Conservation (phyloP, 2,797 vertebrate genomes). For the Lacerta agilis region DNA sequence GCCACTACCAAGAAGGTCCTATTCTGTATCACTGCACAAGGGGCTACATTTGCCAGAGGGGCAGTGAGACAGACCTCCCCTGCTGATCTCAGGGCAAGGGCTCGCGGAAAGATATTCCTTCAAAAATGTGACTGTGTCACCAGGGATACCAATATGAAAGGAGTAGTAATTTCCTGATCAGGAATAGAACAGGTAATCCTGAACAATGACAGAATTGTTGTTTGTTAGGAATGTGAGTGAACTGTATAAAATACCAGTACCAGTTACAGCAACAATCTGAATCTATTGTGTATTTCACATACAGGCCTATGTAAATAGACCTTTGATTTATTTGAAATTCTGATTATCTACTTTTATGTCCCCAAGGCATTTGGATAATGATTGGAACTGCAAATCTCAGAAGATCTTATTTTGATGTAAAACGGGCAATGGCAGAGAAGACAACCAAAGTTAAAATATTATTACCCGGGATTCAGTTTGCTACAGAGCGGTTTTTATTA, state of each 20-base stretch:
- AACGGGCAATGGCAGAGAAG: conserved; percentile 7
- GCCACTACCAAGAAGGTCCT: too few relatives aligned
- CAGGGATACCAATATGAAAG: neutral
- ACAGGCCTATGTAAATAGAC: conserved; percentile 5
- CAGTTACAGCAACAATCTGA: neutral
- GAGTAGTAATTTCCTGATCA: neutral
- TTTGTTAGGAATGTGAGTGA: neutral
- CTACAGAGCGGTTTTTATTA: neutral
- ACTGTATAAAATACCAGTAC: neutral
- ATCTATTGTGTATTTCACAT: neutral
- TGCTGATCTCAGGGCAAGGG: too few relatives aligned
- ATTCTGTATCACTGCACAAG: too few relatives aligned
- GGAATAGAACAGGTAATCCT: neutral
- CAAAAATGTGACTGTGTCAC: neutral
- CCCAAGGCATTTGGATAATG: conserved; percentile 8
- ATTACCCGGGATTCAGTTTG: neutral
- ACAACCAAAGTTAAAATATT: neutral
- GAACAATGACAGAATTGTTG: neutral
- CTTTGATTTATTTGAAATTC: conserved; percentile 13
- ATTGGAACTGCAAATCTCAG: neutral
- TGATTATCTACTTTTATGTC: conserved; percentile 5
- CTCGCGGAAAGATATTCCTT: too few relatives aligned
- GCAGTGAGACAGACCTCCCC: too few relatives aligned
- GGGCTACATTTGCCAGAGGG: too few relatives aligned
- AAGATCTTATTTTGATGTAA: conserved; percentile 23